These are phyloP conservation scores for Plutella xylostella DNA, from an alignment of 2,888 invertebrate species.

Conservation along the genomic window DNA sequence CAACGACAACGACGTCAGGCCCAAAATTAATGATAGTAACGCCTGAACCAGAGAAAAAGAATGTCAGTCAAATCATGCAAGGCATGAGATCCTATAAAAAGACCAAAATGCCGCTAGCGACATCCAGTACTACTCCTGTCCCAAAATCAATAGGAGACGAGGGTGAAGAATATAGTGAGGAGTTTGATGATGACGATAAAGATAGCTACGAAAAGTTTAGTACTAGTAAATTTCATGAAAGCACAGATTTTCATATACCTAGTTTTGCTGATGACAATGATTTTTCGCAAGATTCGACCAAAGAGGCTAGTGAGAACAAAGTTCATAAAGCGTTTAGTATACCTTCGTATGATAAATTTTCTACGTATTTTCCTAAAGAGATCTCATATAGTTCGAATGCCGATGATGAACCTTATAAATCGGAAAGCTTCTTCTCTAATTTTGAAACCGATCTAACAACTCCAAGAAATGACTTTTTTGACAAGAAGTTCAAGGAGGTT, in stretches of 20 bases:
- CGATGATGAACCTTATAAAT: constrained; percentile 39
- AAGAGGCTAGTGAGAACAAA: constrained; percentile 36
- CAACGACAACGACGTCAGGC: constrained; percentile 30
- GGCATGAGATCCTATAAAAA: constrained; percentile 49
- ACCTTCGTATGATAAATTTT: constrained; percentile 38
- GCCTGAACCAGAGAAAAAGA: constrained; percentile 54
- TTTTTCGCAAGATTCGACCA: constrained; percentile 31
- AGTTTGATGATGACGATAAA: constrained; percentile 37
- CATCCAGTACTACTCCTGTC: constrained; percentile 30
- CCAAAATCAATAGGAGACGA: constrained; percentile 23
- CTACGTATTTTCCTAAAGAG: constrained; percentile 43
- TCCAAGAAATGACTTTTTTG: constrained; percentile 65
- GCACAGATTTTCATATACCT: constrained; percentile 62
- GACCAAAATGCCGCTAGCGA: constrained; percentile 42
- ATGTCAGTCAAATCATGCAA: constrained; percentile 46
- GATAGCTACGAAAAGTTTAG: constrained; percentile 54
- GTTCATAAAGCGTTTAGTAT: constrained; percentile 38
- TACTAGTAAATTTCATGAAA: constrained; percentile 58
- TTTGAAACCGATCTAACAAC: constrained; percentile 60
- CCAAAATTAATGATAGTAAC: constrained; percentile 42
- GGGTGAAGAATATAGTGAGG: constrained; percentile 24
- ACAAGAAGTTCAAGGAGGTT: constrained; percentile 61
- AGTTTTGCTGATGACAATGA: constrained; percentile 40
- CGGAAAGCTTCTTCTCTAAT: constrained; percentile 41
- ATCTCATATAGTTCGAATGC: constrained; percentile 31